Evolutionary conservation across 2,888 invertebrate genomes (phyloP).

Genomic region (Erynnis tages): DNA sequence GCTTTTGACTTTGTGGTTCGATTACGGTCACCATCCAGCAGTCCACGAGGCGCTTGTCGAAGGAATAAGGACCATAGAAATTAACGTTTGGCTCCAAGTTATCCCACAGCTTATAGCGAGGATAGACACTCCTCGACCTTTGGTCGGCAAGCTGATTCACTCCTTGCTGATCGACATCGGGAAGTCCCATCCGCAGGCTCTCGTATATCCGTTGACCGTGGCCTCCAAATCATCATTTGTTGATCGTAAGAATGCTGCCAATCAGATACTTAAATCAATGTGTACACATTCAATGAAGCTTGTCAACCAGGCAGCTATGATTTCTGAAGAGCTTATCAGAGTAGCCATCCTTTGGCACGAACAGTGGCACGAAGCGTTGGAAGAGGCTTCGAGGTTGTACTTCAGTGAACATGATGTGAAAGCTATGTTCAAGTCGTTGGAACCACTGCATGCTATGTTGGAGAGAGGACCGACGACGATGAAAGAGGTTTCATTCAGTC

Average conservation of each 20-base stretch:
- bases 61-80: conserved; percentile 95
- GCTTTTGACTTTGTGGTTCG: conserved; percentile 98
- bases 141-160: conserved; percentile 95
- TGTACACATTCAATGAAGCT: conserved; percentile 95
- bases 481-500: conserved; percentile 98
- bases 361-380: conserved; percentile 98
- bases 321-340: conserved; percentile 97
- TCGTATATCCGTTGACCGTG: conserved; percentile 98
- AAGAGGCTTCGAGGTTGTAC: conserved; percentile 95
- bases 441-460: conserved; percentile 96
- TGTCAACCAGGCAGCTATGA: conserved; percentile 98
- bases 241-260: conserved; percentile 93
- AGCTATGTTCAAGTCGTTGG: conserved; percentile 97
- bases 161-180: conserved; percentile 97
- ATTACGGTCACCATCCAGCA: conserved; percentile 96
- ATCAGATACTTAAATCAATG: conserved; percentile 97
- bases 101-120: conserved; percentile 99
- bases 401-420: conserved; percentile 98
- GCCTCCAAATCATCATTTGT: conserved; percentile 96
- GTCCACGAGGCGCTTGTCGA: conserved; percentile 97
- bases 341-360: conserved; percentile 99
- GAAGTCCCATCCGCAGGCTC: conserved; percentile 97
- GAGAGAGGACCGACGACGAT: conserved; percentile 96
- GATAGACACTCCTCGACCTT: conserved; percentile 94
- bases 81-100: conserved; percentile 99